Conservation (phyloP, 2,888 invertebrate genomes). For the Peribatodes rhomboidaria region DNA sequence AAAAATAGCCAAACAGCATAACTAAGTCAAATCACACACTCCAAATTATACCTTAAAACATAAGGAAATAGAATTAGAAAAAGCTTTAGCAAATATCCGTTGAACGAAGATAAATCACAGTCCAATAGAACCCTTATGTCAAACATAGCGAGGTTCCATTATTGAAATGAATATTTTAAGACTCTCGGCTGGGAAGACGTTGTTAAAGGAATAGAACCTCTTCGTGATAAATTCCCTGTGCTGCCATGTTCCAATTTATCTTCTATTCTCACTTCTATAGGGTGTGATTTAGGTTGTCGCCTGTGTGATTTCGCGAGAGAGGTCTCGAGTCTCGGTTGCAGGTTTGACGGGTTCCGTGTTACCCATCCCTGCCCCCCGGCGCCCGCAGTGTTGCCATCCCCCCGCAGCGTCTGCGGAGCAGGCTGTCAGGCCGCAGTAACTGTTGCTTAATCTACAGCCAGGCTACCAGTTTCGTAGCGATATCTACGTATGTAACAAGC, state of each 20-base stretch:
- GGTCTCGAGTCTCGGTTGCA: slow-evolving; percentile 70
- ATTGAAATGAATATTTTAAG: slow-evolving; percentile 70
- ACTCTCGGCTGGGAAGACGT: slow-evolving; percentile 64
- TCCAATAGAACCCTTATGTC: slow-evolving; percentile 73
- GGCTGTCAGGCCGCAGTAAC: slow-evolving; percentile 44
- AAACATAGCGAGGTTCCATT: slow-evolving; percentile 69
- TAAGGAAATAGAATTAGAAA: slow-evolving; percentile 34
- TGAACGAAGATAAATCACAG: slow-evolving; percentile 52
- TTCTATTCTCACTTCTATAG: slow-evolving; percentile 27
- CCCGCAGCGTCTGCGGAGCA: slow-evolving; percentile 65
- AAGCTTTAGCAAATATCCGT: slow-evolving; percentile 14
- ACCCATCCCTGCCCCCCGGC: slow-evolving; percentile 64
- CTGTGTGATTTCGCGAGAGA: slow-evolving; percentile 77
- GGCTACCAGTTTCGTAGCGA: slow-evolving; percentile 58
- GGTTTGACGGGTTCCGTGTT: slow-evolving; percentile 85
- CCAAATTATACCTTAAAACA: slow-evolving; percentile 40
- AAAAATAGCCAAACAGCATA: slow-evolving; percentile 54
- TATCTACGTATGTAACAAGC: slow-evolving; percentile 58
- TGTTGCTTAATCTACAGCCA: background rate
- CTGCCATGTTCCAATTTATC: background rate
- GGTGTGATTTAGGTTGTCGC: slow-evolving; percentile 46
- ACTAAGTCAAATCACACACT: slow-evolving; percentile 21
- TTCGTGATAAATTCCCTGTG: slow-evolving; percentile 15
- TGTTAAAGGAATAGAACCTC: slow-evolving; percentile 71
- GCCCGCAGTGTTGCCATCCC: slow-evolving; percentile 49